phyloP scores from a whole-genome alignment of 2,797 vertebrate genomes.

The Tinamus major region DNA sequence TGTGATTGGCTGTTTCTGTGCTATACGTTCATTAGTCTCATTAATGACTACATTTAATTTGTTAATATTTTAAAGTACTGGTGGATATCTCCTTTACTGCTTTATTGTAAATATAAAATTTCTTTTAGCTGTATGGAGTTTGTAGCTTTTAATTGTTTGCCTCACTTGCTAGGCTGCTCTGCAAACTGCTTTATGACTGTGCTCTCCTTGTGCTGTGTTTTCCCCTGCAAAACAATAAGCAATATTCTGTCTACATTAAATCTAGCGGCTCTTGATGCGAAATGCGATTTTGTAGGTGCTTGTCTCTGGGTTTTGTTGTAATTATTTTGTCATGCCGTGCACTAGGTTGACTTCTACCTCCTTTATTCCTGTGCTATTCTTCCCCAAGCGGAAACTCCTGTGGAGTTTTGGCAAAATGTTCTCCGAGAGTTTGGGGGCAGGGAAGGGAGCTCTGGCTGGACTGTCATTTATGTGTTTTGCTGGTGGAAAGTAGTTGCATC shows the following conservation, averaged over 20 bases:
- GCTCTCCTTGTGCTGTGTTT: not conserved
- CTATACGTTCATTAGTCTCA: not conserved
- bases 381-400: not conserved
- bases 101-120: not conserved
- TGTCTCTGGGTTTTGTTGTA: not conserved
- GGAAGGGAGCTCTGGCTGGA: not conserved
- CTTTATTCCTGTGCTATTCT: not conserved
- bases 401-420: not conserved
- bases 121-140: not conserved
- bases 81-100: not conserved
- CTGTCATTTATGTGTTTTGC: not conserved
- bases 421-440: not conserved
- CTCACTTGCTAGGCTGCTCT: not conserved
- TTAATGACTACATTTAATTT: not conserved
- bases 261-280: not conserved
- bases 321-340: not conserved
- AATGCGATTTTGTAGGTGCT: not conserved
- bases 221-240: not conserved
- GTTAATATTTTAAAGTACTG: not conserved
- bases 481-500: not conserved
- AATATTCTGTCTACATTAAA: not conserved
- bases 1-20: not conserved
- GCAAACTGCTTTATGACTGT: not conserved
- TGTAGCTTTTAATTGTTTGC: not conserved
- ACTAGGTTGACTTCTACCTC: rapidly evolving